Evolutionary conservation across 1,140 invertebrate species (phyloP), one percentile per base, ranked within the genome.

Genomic region (Pantala flavescens): DNA sequence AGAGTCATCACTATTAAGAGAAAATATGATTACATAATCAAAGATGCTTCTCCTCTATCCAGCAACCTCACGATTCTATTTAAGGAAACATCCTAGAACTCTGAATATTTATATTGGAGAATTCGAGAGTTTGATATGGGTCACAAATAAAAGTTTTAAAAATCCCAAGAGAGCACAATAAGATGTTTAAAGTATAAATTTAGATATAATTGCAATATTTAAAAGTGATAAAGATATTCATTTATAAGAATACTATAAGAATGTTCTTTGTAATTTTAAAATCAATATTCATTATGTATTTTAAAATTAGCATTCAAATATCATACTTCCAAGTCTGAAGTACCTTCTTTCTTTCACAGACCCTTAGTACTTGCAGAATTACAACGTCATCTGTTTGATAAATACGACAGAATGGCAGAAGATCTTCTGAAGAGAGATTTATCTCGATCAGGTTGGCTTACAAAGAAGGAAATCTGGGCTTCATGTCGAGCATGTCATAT

Each of bases 341-440:
- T 21, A 75, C 14, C 72, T 70, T 73, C 42, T 24, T 24, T 73
- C 24, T n/a, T 76, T 78, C 79, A 74, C 75, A 87, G 87, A 75
- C 80, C 83, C 71, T 80, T 91, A n/a, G 87, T 90, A 0, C 89
- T 92, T 71, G 85, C 87, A 43, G 88, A 90, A 75, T 76, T 93
- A 24, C 87, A 87, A n/a, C 85, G 89, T 2, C 83, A 84, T 3
- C 78, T 92, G 0, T 93, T 90, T 89, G 86, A 90, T 77, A 88
- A 90, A 72, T 82, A 89, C 9, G 86, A 87, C 9, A 84, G 90
- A 7, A 78, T 93, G 0, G 81, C 84, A 55, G 90, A 91, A 79
- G 87, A 88, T 75, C 84, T 93, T 42, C 77, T 84, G 42, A 86
- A 89, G 77, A 84, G 86, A 12, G 91, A 93, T 79, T 84, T 85